Conservation (phyloP, 1,140 invertebrate species). For the Elymnias hypermnestra region DNA sequence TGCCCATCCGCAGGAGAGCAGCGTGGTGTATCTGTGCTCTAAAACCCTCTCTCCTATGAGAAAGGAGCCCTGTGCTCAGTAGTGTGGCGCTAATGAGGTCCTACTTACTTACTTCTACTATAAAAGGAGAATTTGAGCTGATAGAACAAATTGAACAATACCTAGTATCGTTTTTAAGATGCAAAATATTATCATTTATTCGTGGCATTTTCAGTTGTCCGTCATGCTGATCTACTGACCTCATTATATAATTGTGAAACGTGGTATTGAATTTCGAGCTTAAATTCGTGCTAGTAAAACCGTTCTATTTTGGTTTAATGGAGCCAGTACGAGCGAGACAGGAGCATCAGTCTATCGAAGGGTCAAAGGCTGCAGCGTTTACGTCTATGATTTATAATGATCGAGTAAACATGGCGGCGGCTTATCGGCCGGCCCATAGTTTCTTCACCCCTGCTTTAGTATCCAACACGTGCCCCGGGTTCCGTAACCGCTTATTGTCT, state of each 20-base stretch:
- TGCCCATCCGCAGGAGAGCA: no score
- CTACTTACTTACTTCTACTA: no score
- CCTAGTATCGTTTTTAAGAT: no score
- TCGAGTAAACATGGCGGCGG: conserved; percentile 40
- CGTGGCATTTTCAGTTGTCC: conserved; percentile 4
- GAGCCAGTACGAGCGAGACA: conserved; percentile 5
- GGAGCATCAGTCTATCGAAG: conserved; percentile 35
- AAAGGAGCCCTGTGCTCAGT: no score
- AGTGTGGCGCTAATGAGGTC: no score
- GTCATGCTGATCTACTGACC: conserved; percentile 33
- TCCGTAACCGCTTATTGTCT: conserved; percentile 9
- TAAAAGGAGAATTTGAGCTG: no score
- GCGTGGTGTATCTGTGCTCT: no score
- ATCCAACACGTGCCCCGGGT: conserved; percentile 27
- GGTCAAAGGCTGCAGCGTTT: conserved; percentile 47
- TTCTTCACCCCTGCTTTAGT: conserved; percentile 50
- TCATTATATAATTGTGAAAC: conserved; percentile 31
- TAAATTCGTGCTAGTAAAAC: conserved; percentile 19
- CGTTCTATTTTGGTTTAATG: conserved; percentile 4
- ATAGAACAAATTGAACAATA: no score
- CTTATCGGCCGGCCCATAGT: conserved; percentile 52
- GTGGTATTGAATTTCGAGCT: conserved; percentile 17
- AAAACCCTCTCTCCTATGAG: no score
- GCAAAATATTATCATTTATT: conserved; percentile 1
- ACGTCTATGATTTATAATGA: conserved; percentile 61